Evolutionary conservation across 53 echinoderm and acorn worm genomes (phyloP).

Genomic region (Crossaster papposus): DNA sequence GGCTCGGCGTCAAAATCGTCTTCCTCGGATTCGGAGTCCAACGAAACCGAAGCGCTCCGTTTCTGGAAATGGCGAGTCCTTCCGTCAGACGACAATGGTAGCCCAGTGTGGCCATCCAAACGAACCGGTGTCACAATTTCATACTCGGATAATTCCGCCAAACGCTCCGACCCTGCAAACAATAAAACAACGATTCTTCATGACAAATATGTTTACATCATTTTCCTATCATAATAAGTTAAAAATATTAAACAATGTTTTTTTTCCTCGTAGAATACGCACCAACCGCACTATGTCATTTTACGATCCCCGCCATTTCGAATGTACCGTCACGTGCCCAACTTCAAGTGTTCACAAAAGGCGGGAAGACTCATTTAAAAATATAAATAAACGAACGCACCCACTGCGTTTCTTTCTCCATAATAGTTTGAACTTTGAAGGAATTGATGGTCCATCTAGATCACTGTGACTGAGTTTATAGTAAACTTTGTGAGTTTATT

Average conservation of each 20-base stretch:
- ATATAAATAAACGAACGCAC: no score
- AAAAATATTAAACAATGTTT: neutral
- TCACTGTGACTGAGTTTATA: no score
- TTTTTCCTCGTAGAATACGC: neutral
- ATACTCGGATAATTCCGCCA: constrained; percentile 62
- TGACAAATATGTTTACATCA: neutral
- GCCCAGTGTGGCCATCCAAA: constrained; percentile 63
- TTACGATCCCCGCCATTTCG: neutral
- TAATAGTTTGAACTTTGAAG: no score
- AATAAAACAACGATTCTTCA: neutral
- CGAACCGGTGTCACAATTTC: constrained; percentile 80
- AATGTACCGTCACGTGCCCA: neutral
- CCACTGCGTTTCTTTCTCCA: no score
- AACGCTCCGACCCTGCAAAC: constrained; percentile 37
- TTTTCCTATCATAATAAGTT: neutral
- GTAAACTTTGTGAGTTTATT: neutral
- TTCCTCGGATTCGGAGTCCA: neutral
- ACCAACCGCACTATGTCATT: neutral
- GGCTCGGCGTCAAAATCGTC: constrained; percentile 7
- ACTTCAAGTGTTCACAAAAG: neutral
- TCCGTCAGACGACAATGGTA: constrained; percentile 34
- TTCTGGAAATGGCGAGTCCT: constrained; percentile 67
- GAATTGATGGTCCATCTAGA: no score
- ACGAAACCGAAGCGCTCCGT: constrained; percentile 56
- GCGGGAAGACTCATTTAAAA: neutral